Conservation (phyloP, 2,888 invertebrate species). For the Agrotis segetum region DNA sequence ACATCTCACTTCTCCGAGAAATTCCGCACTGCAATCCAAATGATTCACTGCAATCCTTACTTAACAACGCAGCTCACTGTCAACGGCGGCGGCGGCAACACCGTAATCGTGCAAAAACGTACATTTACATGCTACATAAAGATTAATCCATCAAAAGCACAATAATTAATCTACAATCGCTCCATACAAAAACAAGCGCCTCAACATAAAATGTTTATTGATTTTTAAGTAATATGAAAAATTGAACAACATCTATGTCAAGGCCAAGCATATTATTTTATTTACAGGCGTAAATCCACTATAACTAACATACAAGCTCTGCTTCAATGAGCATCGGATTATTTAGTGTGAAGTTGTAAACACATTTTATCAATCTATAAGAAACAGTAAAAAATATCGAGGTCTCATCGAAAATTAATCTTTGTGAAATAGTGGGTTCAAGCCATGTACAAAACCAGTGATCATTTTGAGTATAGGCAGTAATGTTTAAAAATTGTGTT, state of each 20-base stretch:
- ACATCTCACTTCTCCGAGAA: constrained; percentile 82
- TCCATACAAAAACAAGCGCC: constrained; percentile 30
- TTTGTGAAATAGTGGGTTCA: constrained; percentile 49
- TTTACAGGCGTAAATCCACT: constrained; percentile 57
- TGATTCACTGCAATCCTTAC: constrained; percentile 89
- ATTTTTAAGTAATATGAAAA: constrained; percentile 33
- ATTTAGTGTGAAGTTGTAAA: not conserved
- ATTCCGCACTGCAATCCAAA: constrained; percentile 90
- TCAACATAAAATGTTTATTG: constrained; percentile 39
- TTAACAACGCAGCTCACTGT: constrained; percentile 68
- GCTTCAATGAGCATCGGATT: not conserved
- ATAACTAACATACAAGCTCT: constrained; percentile 22
- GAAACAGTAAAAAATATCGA: not conserved
- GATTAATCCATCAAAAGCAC: constrained; percentile 48
- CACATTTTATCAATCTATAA: not conserved
- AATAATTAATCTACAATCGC: constrained; percentile 44
- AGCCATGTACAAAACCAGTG: constrained; percentile 45
- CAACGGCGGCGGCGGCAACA: constrained; percentile 87
- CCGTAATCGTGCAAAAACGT: constrained; percentile 77
- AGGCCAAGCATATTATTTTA: constrained; percentile 39
- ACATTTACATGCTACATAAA: constrained; percentile 67
- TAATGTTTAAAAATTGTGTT: not conserved
- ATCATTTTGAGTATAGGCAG: constrained; percentile 46
- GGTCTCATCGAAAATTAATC: constrained; percentile 1
- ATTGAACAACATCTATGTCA: constrained; percentile 32